Evolutionary conservation across 2,888 invertebrate genomes (phyloP).

Genomic region (Anthrax anthrax): DNA sequence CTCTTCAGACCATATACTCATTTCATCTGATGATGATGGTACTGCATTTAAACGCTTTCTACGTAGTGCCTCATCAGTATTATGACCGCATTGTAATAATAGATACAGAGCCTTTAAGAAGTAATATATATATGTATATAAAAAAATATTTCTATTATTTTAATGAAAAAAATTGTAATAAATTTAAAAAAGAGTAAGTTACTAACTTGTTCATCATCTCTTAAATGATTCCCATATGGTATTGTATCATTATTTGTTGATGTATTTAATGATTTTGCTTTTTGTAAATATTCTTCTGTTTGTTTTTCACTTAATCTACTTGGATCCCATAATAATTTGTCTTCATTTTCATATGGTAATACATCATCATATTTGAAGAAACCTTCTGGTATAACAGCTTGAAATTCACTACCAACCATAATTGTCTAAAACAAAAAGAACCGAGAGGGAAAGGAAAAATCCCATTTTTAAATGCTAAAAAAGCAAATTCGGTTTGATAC

Average conservation of each 20-base stretch:
- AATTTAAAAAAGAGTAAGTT: not conserved
- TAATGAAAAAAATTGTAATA: too few relatives aligned
- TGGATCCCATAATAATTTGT: conserved; percentile 89
- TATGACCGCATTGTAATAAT: conserved; percentile 86
- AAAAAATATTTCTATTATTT: too few relatives aligned
- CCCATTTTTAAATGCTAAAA: not conserved
- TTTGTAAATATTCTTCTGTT: conserved; percentile 65
- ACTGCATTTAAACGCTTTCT: conserved; percentile 61
- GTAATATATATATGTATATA: too few relatives aligned
- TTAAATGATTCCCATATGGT: conserved; percentile 58
- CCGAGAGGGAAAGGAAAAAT: conserved; percentile 3
- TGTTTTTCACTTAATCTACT: conserved; percentile 52
- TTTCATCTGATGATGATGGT: conserved; percentile 45
- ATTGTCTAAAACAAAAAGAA: conserved; percentile 45
- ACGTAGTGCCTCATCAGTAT: conserved; percentile 82
- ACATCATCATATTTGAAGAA: conserved; percentile 85
- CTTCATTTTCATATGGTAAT: conserved; percentile 89
- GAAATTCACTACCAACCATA: conserved; percentile 89
- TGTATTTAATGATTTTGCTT: conserved; percentile 8
- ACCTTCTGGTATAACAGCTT: conserved; percentile 86
- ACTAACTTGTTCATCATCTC: conserved; percentile 63
- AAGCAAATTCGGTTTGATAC: too few relatives aligned
- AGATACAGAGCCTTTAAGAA: conserved; percentile 57
- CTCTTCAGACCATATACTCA: conserved; percentile 91
- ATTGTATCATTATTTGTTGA: conserved; percentile 26